Base-by-base conservation (phyloP, 2,113 vertebrate genomes). In the Podarcis raffonei region DNA sequence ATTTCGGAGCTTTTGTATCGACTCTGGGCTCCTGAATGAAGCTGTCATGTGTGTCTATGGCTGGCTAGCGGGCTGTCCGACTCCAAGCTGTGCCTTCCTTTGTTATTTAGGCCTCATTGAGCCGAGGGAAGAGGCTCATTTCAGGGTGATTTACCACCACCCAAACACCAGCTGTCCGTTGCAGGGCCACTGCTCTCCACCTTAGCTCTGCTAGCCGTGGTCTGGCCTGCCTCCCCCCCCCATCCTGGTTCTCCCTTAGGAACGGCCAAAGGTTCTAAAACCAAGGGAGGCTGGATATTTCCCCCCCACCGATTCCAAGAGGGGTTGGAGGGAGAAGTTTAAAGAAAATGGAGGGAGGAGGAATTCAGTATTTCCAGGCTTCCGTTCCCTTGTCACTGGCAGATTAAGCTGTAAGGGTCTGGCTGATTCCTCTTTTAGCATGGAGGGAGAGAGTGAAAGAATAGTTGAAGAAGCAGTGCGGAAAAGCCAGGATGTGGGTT, bases 91-190 rank as follows among this genome's bases (percentile, higher is more conserved):
- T 97, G 97, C 96, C 95, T 97, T 96, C 96, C 96, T 98, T 98
- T 98, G 97, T 98, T 98, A 96, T 97, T 97, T 97, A 96, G 96
- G 94, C 97, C 97, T 97, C 97, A 97, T 95, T 97, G 96, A 97
- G 95, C 96, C 95, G 95, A 96, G 96, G 97, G 97, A 97, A 97
- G 97, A 98, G 97, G 97, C 98, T 98, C 97, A 96, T 97, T 97
- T 98, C 98, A 98, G 97, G 98, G 98, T 99, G 98, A 99, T 99
- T 99, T 99, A 99, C 98, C 98, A 98, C 98, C 96, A 96, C 98
- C 98, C 98, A 99, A 99, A 99, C 98, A 99, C 98, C 99, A 99
- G 99, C 98, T 99, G 98, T 99, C 98, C 98, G 97, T 97, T 98
- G 97, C 96, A 97, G 91, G 94, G 92, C 93, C 20, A 74, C 90